Evolutionary conservation across 2,113 vertebrate species (phyloP), one percentile per base, ranked within the genome.

Genomic region (Plestiodon gilberti): DNA sequence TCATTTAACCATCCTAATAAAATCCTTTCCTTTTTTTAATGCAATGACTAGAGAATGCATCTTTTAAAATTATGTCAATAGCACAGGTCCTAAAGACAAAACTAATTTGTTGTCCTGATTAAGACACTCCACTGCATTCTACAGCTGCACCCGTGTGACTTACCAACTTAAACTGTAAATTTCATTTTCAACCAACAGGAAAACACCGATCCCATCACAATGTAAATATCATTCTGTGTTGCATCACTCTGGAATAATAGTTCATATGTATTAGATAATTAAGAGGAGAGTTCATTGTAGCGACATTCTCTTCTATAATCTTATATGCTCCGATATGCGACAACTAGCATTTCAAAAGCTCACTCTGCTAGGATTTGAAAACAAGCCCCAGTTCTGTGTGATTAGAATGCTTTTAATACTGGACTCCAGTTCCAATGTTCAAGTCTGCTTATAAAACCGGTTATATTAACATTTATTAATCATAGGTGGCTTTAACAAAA

Each of bases 211-310:
- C 52, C 28, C 77, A 85, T 71, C 87, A 90, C 88, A 91, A 91
- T 95, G 95, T 95, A 95, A 94, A 95, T 95, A 94, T 88, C 93
- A 94, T 89, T 90, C 91, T 80, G 14, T 92, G 89, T 89, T 88
- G 91, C 91, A 85, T 94, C 89, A 92, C 91, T 91, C 77, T 92
- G 93, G 89, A 93, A 93, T 93, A 94, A 93, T 89, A 90, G 88
- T 91, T 87, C 93, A 87, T 92, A 78, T 90, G 87, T 93, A 92
- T 92, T 93, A 93, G 94, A 93, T 92, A 87, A 94, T 89, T 89
- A 92, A 92, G 88, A 89, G 91, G 90, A 93, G 91, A 93, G 88
- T 93, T 92, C 93, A 93, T 94, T 93, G 88, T 90, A 92, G 90
- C 92, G 93, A 91, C 90, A 70, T 95, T 94, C 93, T 94, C 84